phyloP scores from a whole-genome alignment of 2,888 invertebrate species.

The Diaprepes abbreviatus region DNA sequence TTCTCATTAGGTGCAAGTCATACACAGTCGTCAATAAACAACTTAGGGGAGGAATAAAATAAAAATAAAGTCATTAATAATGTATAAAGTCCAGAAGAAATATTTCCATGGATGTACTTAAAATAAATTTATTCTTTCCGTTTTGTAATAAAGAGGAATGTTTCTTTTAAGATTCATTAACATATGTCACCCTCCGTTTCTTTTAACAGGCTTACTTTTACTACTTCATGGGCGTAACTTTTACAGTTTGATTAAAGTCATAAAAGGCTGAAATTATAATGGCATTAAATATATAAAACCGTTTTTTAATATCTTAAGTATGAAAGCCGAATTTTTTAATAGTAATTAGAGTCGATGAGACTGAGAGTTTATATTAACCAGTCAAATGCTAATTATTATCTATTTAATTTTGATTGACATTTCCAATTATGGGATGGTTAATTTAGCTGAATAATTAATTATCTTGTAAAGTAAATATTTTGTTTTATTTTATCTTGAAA shows the following conservation, averaged over 20 bases:
- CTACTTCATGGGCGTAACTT: background rate
- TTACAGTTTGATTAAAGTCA: background rate
- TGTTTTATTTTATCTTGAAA: too few relatives aligned
- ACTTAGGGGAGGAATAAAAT: conserved; percentile 1
- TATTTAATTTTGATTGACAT: too few relatives aligned
- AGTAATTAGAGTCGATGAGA: too few relatives aligned
- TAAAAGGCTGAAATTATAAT: conserved; percentile 19
- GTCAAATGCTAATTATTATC: too few relatives aligned
- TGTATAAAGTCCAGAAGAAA: conserved; percentile 26
- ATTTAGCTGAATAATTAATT: too few relatives aligned
- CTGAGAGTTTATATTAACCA: too few relatives aligned
- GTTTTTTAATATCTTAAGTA: too few relatives aligned
- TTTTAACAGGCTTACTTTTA: background rate
- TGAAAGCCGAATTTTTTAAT: too few relatives aligned
- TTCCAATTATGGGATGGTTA: too few relatives aligned
- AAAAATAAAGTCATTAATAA: conserved; percentile 32
- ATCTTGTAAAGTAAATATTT: too few relatives aligned
- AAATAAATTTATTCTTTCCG: conserved; percentile 42
- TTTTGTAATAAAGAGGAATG: conserved; percentile 33
- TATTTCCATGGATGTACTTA: conserved; percentile 29
- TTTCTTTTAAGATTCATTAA: conserved; percentile 30
- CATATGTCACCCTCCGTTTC: conserved; percentile 28
- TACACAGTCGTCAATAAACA: background rate
- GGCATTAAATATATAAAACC: too few relatives aligned
- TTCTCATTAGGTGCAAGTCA: background rate